These are phyloP conservation scores for Psittacara wagleri DNA, from an alignment of 2,113 vertebrate genomes.

Conservation along the genomic window DNA sequence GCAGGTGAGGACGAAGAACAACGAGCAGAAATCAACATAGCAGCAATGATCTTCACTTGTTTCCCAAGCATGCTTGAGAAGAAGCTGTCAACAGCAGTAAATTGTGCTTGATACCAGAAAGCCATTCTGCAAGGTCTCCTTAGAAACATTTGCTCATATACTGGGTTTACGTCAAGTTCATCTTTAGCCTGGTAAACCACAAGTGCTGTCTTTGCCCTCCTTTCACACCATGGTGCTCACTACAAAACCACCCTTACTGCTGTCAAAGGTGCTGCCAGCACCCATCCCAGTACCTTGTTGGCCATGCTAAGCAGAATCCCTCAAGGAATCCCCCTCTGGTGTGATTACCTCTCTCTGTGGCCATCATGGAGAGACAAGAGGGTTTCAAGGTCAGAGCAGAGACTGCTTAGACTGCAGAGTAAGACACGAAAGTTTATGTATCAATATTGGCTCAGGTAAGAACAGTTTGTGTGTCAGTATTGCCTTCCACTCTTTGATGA, in stretches of 20 bases:
- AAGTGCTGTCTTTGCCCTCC: background rate
- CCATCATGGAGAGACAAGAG: background rate
- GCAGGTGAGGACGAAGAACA: rapidly evolving
- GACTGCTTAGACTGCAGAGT: background rate
- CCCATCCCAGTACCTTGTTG: background rate
- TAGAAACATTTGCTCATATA: background rate
- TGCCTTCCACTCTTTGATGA: background rate
- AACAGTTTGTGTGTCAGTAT: background rate
- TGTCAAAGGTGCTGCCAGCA: background rate
- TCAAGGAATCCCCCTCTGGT: background rate
- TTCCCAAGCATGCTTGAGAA: background rate
- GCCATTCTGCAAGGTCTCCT: background rate
- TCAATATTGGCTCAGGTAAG: background rate
- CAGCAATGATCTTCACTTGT: background rate
- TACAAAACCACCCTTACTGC: background rate
- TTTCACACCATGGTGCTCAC: background rate
- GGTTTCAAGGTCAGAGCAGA: background rate
- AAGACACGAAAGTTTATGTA: background rate
- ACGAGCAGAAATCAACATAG: background rate
- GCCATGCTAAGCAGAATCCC: background rate
- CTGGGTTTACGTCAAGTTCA: background rate
- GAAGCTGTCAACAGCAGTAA: background rate
- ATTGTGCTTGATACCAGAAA: background rate
- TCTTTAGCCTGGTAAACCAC: background rate
- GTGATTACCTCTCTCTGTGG: background rate